A percentile compares a stretch with the other conserved stretches of the same genome.
Evolutionary conservation across 2,113 vertebrate species (phyloP).

Genomic region (Cololabis saira): DNA sequence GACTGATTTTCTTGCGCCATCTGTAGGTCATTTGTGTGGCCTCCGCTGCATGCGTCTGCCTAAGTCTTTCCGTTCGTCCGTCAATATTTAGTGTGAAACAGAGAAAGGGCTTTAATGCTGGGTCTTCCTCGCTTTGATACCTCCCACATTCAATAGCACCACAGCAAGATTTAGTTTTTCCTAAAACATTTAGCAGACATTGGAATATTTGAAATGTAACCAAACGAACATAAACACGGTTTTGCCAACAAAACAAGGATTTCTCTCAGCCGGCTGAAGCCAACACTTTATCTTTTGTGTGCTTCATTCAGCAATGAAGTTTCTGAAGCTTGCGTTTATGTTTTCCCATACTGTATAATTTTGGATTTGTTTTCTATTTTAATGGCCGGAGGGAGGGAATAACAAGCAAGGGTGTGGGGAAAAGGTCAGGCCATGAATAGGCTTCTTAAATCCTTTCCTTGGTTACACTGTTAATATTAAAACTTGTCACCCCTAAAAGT

Average conservation of each 20-base stretch:
- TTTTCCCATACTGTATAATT: slow-evolving; percentile 56
- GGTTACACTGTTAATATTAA: slow-evolving; percentile 41
- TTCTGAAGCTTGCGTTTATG: slow-evolving; percentile 55
- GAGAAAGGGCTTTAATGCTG: slow-evolving; percentile 39
- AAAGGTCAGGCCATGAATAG: slow-evolving; percentile 68
- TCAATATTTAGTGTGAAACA: slow-evolving; percentile 20
- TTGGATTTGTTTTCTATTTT: slow-evolving; percentile 63
- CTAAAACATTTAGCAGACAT: slow-evolving; percentile 61
- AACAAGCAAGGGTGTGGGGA: slow-evolving; percentile 46
- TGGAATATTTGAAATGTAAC: slow-evolving; percentile 69
- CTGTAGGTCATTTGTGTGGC: slow-evolving; percentile 47
- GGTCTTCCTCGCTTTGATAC: slow-evolving; percentile 34
- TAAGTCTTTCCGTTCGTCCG: slow-evolving; percentile 34
- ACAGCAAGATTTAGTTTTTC: slow-evolving; percentile 58
- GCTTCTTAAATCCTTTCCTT: slow-evolving; percentile 47
- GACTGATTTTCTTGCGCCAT: slow-evolving; percentile 67
- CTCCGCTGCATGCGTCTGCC: neutral
- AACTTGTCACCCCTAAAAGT: slow-evolving; percentile 24
- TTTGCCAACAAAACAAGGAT: slow-evolving; percentile 55
- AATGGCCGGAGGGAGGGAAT: slow-evolving; percentile 54
- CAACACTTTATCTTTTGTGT: slow-evolving; percentile 63
- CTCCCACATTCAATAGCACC: slow-evolving; percentile 46
- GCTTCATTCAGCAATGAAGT: slow-evolving; percentile 48
- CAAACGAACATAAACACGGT: slow-evolving; percentile 60
- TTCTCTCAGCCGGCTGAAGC: slow-evolving; percentile 48